phyloP scores from a whole-genome alignment of 1,140 invertebrate species.

The Drosophila eugracilis region DNA sequence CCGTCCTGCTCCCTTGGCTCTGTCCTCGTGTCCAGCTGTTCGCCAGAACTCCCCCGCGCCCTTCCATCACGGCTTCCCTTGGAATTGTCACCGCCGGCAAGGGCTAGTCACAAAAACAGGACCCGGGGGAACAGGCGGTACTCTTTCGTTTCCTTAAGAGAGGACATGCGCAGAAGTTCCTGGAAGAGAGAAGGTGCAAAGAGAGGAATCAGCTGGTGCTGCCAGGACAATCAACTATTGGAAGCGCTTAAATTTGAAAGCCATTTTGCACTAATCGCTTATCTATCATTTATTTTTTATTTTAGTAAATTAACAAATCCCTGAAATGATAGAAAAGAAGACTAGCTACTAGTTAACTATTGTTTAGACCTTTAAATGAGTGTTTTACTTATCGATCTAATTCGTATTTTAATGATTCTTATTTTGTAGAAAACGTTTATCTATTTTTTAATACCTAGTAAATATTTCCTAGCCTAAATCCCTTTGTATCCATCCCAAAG shows the following conservation, averaged over 20 bases:
- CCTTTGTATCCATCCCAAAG: not conserved
- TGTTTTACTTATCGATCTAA: no score
- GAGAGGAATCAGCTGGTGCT: constrained; percentile 26
- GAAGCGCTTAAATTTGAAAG: not conserved
- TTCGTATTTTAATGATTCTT: no score
- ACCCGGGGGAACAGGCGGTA: constrained; percentile 36
- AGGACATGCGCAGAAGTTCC: constrained; percentile 21
- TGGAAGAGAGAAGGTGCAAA: constrained; percentile 2
- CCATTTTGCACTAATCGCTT: not conserved
- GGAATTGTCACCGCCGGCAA: constrained; percentile 61
- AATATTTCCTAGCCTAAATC: not conserved
- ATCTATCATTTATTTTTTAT: no score
- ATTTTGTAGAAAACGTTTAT: no score
- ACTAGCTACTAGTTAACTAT: no score
- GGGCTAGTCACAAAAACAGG: constrained; percentile 50
- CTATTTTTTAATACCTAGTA: no score
- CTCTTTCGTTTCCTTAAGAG: constrained; percentile 4
- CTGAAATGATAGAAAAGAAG: no score
- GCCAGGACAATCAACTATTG: constrained; percentile 1
- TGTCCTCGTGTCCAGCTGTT: constrained; percentile 49
- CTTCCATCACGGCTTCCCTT: constrained; percentile 1
- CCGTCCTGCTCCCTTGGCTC: constrained; percentile 37
- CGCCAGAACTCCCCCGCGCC: not conserved
- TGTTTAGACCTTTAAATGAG: no score
- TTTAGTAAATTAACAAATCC: no score